Percentiles rank a stretch among this genome's conserved stretches.
Conservation (phyloP, 2,797 vertebrate genomes). For the Cacajao melanocephalus region DNA sequence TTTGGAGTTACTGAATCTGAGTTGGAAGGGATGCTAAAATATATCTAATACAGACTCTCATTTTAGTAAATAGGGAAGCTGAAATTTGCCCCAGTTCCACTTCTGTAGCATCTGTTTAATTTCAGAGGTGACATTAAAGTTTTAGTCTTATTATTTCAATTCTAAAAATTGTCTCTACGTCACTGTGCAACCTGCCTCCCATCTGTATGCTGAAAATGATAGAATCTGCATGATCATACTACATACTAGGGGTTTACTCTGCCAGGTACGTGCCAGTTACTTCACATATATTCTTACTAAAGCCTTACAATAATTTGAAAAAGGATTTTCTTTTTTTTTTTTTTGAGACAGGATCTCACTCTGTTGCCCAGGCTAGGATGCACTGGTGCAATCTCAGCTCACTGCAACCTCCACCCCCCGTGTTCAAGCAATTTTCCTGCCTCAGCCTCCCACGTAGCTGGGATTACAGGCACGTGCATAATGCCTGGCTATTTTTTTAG, state of each 20-base stretch:
- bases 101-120: background rate
- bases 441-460: no score
- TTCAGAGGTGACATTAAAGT: background rate
- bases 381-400: no score
- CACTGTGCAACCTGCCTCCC: background rate
- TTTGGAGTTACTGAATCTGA: background rate
- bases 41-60: background rate
- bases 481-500: no score
- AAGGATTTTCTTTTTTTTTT: background rate
- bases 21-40: background rate
- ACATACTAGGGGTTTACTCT: background rate
- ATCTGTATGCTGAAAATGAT: background rate
- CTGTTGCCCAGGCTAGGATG: no score
- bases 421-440: no score
- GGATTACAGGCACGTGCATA: no score
- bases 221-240: background rate
- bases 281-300: background rate
- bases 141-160: background rate
- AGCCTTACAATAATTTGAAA: background rate
- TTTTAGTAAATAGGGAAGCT: background rate
- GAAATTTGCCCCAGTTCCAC: background rate
- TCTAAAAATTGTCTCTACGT: background rate
- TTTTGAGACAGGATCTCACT: no score
- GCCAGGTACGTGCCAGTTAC: background rate
- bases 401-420: no score